Base-by-base conservation (phyloP, 2,797 vertebrate species). In the Phataginus tetradactyla region DNA sequence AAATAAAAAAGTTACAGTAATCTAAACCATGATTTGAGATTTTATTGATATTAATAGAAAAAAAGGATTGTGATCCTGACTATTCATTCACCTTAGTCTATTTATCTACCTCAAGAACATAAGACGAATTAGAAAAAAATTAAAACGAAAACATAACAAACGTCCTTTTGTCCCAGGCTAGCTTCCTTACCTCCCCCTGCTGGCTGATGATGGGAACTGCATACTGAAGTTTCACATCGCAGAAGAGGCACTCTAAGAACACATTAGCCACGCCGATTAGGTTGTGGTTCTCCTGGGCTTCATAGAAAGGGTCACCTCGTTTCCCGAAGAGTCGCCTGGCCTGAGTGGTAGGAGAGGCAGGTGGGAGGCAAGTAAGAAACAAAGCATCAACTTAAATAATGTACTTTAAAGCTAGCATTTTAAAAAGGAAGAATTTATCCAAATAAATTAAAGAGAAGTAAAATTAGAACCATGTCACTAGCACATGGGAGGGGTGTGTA, bases 171-270 rank as follows among this genome's bases (percentile, higher is more conserved):
- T 49, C 32, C 0, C 4, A 37, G 2, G 29, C 53, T 13, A 34
- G 18, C 34, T 49, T 10, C 17, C 89, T 98, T 98, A 99, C 99
- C 99, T 99, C 99, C 97, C 99, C 99, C 98, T 99, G 99, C 97
- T 99, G 99, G 98, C 99, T 99, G 98, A 99, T 99, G 98, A 99
- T 99, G 83, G 99, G 99, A 75, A 99, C 99, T 3, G 99, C 99
- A 10, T 99, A 99, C 95, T 99, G 99, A 96, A 99, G 99, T 95
- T 99, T 99, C 89, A 99, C 99, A 0, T 99, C 99, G 1, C 99
- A 99, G 98, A 99, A 99, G 87, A 99, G 99, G 98, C 99, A 99
- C 98, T 99, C 99, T 96, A 99, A 97, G 96, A 99, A 99, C 79
- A 99, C 99, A 14, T 99, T 99, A 78, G 99, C 99, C 0, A 99